Conservation (phyloP, 2,888 invertebrate species). For the Eupithecia pulchellata region DNA sequence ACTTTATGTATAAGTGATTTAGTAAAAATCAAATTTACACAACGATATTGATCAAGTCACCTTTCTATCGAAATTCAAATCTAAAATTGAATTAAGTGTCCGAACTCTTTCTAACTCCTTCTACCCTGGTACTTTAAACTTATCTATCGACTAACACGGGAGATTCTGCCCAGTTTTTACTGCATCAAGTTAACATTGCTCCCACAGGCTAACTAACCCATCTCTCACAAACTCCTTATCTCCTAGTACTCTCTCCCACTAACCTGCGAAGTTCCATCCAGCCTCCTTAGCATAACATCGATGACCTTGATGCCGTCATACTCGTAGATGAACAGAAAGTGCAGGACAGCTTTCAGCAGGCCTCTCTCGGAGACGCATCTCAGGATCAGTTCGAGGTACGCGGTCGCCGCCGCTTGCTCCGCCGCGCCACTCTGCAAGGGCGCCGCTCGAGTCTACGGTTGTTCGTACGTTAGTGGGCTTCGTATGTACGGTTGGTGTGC, state of each 20-base stretch:
- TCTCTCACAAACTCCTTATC: background rate
- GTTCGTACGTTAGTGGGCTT: slow-evolving; percentile 64
- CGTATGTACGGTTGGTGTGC: slow-evolving; percentile 46
- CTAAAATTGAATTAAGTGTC: too few relatives aligned
- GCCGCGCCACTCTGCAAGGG: slow-evolving; percentile 92
- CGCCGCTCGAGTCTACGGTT: slow-evolving; percentile 74
- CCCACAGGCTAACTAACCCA: background rate
- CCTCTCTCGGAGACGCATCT: slow-evolving; percentile 94
- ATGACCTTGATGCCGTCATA: slow-evolving; percentile 94
- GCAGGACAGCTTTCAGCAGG: slow-evolving; percentile 92
- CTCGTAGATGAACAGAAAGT: slow-evolving; percentile 92
- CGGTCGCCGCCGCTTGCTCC: slow-evolving; percentile 96
- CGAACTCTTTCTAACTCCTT: slow-evolving; percentile 65
- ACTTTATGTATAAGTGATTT: too few relatives aligned
- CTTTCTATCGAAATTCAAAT: too few relatives aligned
- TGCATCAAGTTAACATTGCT: background rate
- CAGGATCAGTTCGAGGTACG: slow-evolving; percentile 95
- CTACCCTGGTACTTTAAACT: slow-evolving; percentile 9
- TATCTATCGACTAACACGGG: background rate
- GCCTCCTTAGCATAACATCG: slow-evolving; percentile 92
- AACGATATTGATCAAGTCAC: too few relatives aligned
- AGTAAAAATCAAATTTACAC: too few relatives aligned
- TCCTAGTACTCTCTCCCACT: slow-evolving; percentile 44
- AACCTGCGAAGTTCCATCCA: slow-evolving; percentile 91
- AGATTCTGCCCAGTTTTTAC: background rate